Evolutionary conservation across 2,888 invertebrate genomes (phyloP).

Genomic region (Actias luna): DNA sequence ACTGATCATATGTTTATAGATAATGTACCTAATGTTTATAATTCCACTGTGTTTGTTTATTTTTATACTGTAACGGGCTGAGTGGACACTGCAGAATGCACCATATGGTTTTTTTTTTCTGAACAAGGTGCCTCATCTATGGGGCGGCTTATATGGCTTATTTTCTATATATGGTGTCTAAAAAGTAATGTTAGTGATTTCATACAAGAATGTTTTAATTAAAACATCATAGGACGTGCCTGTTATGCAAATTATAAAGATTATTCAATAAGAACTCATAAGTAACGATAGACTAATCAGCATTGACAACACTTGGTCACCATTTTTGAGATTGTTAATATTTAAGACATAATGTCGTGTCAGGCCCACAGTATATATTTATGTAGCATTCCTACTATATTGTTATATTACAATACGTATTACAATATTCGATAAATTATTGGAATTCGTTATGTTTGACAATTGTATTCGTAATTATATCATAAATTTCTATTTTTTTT

Average conservation of each 20-base stretch:
- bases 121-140: neutral
- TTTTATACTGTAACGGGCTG: neutral
- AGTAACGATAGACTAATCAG: too few species aligned
- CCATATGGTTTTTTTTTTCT: neutral
- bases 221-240: neutral
- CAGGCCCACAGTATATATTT: neutral
- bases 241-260: neutral
- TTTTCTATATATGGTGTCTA: neutral
- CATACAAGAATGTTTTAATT: neutral
- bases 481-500: neutral
- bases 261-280: too few species aligned
- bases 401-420: constrained; percentile 1
- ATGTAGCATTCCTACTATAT: constrained; percentile 11
- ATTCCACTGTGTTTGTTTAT: neutral
- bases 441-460: neutral
- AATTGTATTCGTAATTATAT: neutral
- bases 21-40: neutral
- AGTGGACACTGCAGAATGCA: neutral
- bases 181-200: neutral
- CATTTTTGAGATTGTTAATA: too few species aligned
- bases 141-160: neutral
- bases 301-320: too few species aligned
- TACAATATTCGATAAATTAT: neutral
- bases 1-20: constrained; percentile 14
- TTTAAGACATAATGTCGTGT: neutral